Conservation (phyloP, 37 sponge, comb jelly and placozoan species). For the Hexactinellida sp. region DNA sequence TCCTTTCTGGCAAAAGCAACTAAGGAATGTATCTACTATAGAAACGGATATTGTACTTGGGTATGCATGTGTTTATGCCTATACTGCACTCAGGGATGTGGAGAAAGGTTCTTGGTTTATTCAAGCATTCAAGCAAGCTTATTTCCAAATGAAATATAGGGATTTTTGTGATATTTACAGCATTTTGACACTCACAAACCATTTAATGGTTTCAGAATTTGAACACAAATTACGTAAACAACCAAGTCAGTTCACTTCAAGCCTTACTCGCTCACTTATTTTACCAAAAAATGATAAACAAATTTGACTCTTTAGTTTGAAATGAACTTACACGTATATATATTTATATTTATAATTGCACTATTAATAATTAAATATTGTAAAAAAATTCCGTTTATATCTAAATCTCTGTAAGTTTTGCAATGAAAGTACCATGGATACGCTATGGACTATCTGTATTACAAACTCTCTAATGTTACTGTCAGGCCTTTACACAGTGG, state of each 20-base stretch:
- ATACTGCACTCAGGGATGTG: not conserved
- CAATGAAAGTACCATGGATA: too few species aligned
- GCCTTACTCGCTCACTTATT: not conserved
- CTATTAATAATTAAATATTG: too few species aligned
- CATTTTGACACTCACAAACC: not conserved
- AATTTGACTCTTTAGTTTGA: too few species aligned
- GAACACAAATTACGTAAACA: not conserved
- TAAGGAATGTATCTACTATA: not conserved
- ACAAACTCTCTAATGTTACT: too few species aligned
- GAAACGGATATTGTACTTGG: not conserved
- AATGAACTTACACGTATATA: too few species aligned
- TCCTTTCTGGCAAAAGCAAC: not conserved
- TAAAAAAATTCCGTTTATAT: too few species aligned
- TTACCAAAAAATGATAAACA: not conserved
- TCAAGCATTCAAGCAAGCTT: not conserved
- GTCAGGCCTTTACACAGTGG: too few species aligned
- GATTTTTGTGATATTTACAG: not conserved
- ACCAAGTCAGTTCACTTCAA: not conserved
- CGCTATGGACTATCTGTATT: too few species aligned
- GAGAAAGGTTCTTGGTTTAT: not conserved
- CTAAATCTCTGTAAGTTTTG: too few species aligned
- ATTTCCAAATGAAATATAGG: not conserved
- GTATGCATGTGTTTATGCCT: not conserved
- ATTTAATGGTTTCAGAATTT: not conserved
- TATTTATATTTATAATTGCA: too few species aligned